Conservation (phyloP, 2,888 invertebrate species). For the Torymus texanus region DNA sequence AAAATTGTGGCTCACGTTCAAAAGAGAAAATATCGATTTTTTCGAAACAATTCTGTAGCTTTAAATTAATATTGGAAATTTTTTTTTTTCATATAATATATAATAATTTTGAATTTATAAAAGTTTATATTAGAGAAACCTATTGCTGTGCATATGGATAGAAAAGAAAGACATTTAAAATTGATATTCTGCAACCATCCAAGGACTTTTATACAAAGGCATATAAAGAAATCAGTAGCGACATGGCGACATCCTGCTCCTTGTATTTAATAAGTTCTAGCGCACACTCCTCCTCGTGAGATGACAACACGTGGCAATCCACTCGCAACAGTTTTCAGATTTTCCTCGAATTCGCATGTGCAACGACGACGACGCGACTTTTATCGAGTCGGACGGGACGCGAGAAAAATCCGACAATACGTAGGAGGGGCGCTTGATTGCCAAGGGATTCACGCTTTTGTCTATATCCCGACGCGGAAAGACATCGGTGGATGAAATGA, state of each 20-base stretch:
- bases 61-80: too few species aligned
- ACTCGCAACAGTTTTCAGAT: conserved; percentile 19
- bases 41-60: too few species aligned
- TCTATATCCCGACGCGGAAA: conserved; percentile 38
- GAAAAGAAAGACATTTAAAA: too few species aligned
- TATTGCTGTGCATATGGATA: too few species aligned
- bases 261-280: conserved; percentile 22
- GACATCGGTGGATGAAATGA: conserved; percentile 43
- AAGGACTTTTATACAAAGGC: neutral
- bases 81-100: too few species aligned
- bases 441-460: conserved; percentile 57
- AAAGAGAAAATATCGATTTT: too few species aligned
- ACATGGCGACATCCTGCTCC: neutral
- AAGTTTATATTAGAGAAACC: too few species aligned
- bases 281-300: neutral
- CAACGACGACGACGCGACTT: conserved; percentile 36
- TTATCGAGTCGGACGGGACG: conserved; percentile 40
- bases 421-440: conserved; percentile 31
- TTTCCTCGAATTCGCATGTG: neutral
- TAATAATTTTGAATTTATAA: too few species aligned
- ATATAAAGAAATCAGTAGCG: conserved; percentile 8
- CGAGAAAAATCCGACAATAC: conserved; percentile 12
- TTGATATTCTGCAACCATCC: too few species aligned
- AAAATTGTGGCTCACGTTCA: too few species aligned
- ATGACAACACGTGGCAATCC: neutral